A percentile compares a stretch with the other conserved stretches of the same genome.
Evolutionary conservation across 2,888 invertebrate genomes (phyloP).

Genomic region (Selenia dentaria): DNA sequence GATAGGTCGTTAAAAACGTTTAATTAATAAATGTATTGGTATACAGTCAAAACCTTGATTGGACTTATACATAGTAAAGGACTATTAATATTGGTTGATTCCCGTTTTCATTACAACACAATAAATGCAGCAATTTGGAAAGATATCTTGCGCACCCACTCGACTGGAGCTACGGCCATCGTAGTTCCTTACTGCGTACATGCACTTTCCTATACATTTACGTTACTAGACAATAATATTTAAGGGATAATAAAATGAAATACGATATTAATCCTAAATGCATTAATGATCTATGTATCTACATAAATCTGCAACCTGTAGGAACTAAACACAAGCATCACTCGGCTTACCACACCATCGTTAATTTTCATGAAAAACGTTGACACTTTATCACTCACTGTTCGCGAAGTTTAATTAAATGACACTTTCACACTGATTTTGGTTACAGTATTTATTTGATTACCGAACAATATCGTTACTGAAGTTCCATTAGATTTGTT

Average conservation of each 20-base stretch:
- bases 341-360: constrained; percentile 61
- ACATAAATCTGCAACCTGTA: constrained; percentile 63
- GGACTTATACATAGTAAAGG: constrained; percentile 23
- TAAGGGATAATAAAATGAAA: constrained; percentile 41
- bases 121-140: constrained; percentile 21
- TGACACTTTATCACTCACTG: constrained; percentile 47
- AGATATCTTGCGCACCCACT: constrained; percentile 11
- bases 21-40: constrained; percentile 16
- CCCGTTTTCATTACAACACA: constrained; percentile 35
- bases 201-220: constrained; percentile 16
- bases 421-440: constrained; percentile 20
- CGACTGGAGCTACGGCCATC: constrained; percentile 10
- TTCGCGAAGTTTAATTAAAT: constrained; percentile 39
- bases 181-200: constrained; percentile 6
- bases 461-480: constrained; percentile 25
- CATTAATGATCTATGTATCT: constrained; percentile 43
- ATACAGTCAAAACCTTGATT: constrained; percentile 29
- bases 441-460: constrained; percentile 5
- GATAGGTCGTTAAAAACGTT: background rate
- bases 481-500: constrained; percentile 49
- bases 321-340: constrained; percentile 82
- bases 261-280: constrained; percentile 20
- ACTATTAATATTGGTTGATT: constrained; percentile 32
- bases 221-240: constrained; percentile 14
- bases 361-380: constrained; percentile 54